Evolutionary conservation across 2,888 invertebrate genomes (phyloP).

Genomic region (Harpalus rufipes): DNA sequence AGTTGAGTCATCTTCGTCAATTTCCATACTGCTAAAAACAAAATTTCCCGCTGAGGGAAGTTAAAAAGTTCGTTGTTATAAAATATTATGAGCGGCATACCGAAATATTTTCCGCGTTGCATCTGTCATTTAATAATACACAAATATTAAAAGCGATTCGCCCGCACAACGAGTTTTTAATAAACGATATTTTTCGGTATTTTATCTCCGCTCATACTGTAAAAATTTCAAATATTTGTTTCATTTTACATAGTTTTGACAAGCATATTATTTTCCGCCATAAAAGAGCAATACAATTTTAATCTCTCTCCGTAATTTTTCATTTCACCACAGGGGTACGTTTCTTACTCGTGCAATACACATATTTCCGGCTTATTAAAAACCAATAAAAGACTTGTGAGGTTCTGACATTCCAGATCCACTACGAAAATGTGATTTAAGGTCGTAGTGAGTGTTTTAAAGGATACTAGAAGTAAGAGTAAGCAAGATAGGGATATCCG

Average conservation of each 20-base stretch:
- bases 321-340: slow-evolving; percentile 13
- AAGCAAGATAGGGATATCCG: not conserved
- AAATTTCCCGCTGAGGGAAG: slow-evolving; percentile 5
- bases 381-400: slow-evolving; percentile 5
- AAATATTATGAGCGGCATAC: slow-evolving; percentile 39
- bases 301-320: slow-evolving; percentile 36
- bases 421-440: slow-evolving; percentile 43
- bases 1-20: slow-evolving; percentile 15
- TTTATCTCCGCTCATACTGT: slow-evolving; percentile 34
- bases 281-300: slow-evolving; percentile 40
- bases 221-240: slow-evolving; percentile 53
- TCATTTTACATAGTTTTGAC: slow-evolving; percentile 51
- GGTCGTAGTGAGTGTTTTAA: slow-evolving; percentile 30
- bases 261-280: slow-evolving; percentile 43
- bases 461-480: not conserved
- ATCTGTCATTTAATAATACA: slow-evolving; percentile 45
- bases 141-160: slow-evolving; percentile 49
- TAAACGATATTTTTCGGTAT: slow-evolving; percentile 49
- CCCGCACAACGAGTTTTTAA: slow-evolving; percentile 37
- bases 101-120: slow-evolving; percentile 31
- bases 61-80: slow-evolving; percentile 36
- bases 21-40: slow-evolving; percentile 2
- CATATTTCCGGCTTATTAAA: slow-evolving; percentile 31
- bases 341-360: slow-evolving; percentile 25
- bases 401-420: not conserved